These are phyloP conservation scores for Tiliqua scincoides DNA, from an alignment of 2,113 vertebrate species.

Conservation along the genomic window DNA sequence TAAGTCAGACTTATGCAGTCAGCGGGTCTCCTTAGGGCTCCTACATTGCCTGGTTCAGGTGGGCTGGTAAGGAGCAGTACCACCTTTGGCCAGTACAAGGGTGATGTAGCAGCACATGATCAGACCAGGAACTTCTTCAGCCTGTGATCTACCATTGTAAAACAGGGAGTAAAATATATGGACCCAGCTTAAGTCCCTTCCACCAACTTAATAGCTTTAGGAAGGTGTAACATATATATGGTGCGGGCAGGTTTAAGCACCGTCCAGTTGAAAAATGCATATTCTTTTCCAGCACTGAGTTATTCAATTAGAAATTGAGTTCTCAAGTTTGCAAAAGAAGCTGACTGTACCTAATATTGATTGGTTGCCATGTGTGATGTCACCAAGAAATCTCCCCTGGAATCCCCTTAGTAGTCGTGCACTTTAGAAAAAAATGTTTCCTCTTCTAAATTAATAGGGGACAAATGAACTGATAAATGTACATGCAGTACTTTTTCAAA, in stretches of 20 bases:
- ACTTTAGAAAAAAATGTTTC: background rate
- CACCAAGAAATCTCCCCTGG: background rate
- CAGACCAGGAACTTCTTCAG: too few relatives aligned
- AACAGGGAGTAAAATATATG: too few relatives aligned
- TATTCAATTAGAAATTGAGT: background rate
- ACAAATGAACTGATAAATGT: background rate
- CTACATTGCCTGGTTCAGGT: too few relatives aligned
- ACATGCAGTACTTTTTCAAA: background rate
- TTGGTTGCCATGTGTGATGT: background rate
- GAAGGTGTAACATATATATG: too few relatives aligned
- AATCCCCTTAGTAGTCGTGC: background rate
- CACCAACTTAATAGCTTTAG: too few relatives aligned
- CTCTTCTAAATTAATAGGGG: background rate
- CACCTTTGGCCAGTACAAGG: too few relatives aligned
- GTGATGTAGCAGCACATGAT: too few relatives aligned
- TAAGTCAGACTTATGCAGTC: background rate
- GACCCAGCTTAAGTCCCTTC: too few relatives aligned
- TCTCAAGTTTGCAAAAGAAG: background rate
- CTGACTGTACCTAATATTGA: background rate
- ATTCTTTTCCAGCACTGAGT: background rate
- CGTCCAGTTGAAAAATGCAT: background rate
- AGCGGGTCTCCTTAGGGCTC: too few relatives aligned
- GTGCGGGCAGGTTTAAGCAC: background rate
- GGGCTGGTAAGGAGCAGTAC: too few relatives aligned
- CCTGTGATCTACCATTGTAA: too few relatives aligned